Evolutionary conservation across 2,113 vertebrate species (phyloP).

Genomic region (Plectropomus leopardus): DNA sequence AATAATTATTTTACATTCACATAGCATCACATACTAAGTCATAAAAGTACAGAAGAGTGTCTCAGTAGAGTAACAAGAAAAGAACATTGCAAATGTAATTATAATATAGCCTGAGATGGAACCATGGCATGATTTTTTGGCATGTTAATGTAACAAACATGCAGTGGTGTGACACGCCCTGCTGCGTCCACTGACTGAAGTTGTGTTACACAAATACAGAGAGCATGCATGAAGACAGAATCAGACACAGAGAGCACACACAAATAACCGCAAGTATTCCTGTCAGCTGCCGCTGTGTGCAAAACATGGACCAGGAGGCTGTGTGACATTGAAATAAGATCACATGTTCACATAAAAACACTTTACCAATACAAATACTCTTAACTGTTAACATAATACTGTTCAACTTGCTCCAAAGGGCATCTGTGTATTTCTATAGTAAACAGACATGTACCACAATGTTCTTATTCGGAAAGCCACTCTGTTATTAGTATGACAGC

Average conservation of each 20-base stretch:
- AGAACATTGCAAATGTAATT: slow-evolving; percentile 31
- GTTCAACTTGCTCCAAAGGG: neutral
- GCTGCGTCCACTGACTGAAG: slow-evolving; percentile 24
- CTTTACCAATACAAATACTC: neutral
- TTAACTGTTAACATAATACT: too few relatives aligned
- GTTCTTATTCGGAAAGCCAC: too few relatives aligned
- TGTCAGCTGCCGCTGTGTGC: slow-evolving; percentile 12
- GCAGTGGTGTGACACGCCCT: slow-evolving; percentile 69
- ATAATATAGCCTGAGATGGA: slow-evolving; percentile 26
- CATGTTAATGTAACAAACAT: slow-evolving; percentile 59
- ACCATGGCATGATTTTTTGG: slow-evolving; percentile 21
- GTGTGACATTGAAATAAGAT: slow-evolving; percentile 5
- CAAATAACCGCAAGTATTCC: slow-evolving; percentile 29
- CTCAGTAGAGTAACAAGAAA: neutral
- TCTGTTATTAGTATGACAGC: too few relatives aligned
- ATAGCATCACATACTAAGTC: neutral
- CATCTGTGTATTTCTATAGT: neutral
- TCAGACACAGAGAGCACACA: slow-evolving; percentile 26
- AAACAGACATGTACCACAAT: neutral
- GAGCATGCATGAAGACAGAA: slow-evolving; percentile 17
- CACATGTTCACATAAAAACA: neutral
- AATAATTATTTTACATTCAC: slow-evolving; percentile 2
- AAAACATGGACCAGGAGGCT: neutral
- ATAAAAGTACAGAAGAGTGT: neutral
- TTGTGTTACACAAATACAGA: slow-evolving; percentile 12